These are phyloP conservation scores for Notolepis coatsorum DNA, from an alignment of 2,797 vertebrate species.

Conservation along the genomic window DNA sequence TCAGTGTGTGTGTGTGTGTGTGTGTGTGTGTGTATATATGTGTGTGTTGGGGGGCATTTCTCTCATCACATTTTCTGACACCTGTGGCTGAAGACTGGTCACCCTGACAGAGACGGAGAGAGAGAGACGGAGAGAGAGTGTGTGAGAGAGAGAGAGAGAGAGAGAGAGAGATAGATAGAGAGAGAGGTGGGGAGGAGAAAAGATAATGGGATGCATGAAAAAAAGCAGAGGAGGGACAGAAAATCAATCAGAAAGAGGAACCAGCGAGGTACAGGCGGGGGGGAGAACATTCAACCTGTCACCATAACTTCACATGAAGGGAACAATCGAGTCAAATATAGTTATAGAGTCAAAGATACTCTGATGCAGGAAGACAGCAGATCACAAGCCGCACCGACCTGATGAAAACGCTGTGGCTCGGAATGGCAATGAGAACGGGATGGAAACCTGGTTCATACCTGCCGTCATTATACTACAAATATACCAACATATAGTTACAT, in stretches of 20 bases:
- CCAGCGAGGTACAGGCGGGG: conserved; percentile 3
- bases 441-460: too few species aligned
- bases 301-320: background rate
- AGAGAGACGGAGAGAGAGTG: background rate
- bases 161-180: conserved; percentile 10
- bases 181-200: background rate
- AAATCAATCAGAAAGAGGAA: background rate
- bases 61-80: conserved; percentile 51
- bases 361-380: too few species aligned
- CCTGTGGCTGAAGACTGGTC: conserved; percentile 24
- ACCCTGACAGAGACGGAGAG: conserved; percentile 3
- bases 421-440: too few species aligned
- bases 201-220: background rate
- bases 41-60: background rate
- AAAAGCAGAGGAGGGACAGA: conserved; percentile 16
- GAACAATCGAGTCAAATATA: too few species aligned
- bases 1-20: background rate
- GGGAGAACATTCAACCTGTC: background rate
- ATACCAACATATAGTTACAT: too few species aligned
- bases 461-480: too few species aligned
- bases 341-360: too few species aligned
- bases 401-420: too few species aligned
- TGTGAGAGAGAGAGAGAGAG: background rate
- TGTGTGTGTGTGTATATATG: background rate
- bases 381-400: too few species aligned